phyloP scores from a whole-genome alignment of 2,113 vertebrate species.

The Elephantulus edwardii region DNA sequence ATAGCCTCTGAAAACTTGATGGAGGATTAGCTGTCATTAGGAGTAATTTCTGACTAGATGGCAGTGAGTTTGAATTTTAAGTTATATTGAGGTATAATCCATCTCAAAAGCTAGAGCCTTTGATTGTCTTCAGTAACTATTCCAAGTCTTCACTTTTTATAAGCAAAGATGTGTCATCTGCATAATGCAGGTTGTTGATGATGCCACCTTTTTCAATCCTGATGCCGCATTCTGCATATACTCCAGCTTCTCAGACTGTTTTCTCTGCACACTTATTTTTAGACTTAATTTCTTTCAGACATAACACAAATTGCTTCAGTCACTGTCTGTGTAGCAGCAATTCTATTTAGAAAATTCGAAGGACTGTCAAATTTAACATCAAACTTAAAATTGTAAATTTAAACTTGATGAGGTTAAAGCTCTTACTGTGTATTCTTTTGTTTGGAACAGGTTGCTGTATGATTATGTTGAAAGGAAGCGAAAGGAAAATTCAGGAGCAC shows the following conservation, averaged over 20 bases:
- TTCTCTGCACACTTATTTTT: conserved; percentile 32
- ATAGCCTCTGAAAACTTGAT: too few relatives aligned
- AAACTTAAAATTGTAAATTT: conserved; percentile 39
- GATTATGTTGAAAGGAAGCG: conserved; percentile 95
- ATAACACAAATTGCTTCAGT: neutral
- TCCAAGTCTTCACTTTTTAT: too few relatives aligned
- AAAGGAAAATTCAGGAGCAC: conserved; percentile 90
- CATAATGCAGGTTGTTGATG: too few relatives aligned
- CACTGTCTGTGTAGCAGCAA: neutral
- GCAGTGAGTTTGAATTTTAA: too few relatives aligned
- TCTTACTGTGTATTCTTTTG: conserved; percentile 30
- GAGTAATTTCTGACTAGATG: too few relatives aligned
- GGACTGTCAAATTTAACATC: conserved; percentile 1
- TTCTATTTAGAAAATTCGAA: conserved; percentile 21
- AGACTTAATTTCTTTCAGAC: conserved; percentile 35
- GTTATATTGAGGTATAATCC: too few relatives aligned
- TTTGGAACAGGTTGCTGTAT: conserved; percentile 91
- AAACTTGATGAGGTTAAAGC: conserved; percentile 36
- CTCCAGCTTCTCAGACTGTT: neutral
- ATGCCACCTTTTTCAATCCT: too few relatives aligned
- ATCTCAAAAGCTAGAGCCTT: too few relatives aligned
- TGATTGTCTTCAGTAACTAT: too few relatives aligned
- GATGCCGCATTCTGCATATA: too few relatives aligned
- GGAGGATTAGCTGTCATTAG: too few relatives aligned
- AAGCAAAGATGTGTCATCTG: too few relatives aligned